Percentiles rank a stretch among this genome's conserved stretches.
These are phyloP conservation scores for Desmodus rotundus DNA, from an alignment of 2,113 vertebrate genomes.

Conservation along the genomic window DNA sequence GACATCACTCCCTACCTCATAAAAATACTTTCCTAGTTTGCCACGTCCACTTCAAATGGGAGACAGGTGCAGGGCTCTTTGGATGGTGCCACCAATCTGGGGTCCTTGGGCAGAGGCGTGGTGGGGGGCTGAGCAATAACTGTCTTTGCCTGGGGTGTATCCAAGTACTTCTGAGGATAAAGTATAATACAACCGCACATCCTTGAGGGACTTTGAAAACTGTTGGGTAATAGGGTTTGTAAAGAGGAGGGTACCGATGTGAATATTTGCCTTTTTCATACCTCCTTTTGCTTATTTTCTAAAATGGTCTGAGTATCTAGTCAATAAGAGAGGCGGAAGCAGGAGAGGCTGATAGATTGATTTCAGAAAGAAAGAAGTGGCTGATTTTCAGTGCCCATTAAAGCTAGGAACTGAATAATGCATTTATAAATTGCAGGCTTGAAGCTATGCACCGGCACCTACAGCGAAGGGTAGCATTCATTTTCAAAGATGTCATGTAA, in stretches of 20 bases:
- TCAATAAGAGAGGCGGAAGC: background rate
- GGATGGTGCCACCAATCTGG: background rate
- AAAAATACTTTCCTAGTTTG: background rate
- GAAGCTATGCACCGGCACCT: background rate
- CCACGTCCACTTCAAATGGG: too few species aligned
- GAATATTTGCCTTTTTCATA: background rate
- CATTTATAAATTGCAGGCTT: slow-evolving; percentile 48
- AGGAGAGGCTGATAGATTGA: background rate
- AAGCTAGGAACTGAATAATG: slow-evolving; percentile 26
- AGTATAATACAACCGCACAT: background rate
- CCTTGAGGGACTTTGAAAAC: background rate
- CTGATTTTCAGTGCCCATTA: slow-evolving; percentile 33
- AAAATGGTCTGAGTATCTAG: background rate
- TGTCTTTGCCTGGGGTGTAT: background rate
- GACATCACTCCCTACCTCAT: background rate
- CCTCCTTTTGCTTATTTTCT: background rate
- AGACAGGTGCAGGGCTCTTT: background rate
- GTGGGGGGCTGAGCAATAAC: fast-evolving
- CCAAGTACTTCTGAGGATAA: background rate
- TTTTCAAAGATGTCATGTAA: slow-evolving; percentile 38
- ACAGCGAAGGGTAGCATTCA: slow-evolving; percentile 19
- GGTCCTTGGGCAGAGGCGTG: background rate
- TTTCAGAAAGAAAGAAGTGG: slow-evolving; percentile 16
- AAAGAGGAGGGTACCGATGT: background rate
- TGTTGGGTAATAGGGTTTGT: background rate